Base-by-base conservation (phyloP, 2,113 vertebrate species). In the Rutilus rutilus region DNA sequence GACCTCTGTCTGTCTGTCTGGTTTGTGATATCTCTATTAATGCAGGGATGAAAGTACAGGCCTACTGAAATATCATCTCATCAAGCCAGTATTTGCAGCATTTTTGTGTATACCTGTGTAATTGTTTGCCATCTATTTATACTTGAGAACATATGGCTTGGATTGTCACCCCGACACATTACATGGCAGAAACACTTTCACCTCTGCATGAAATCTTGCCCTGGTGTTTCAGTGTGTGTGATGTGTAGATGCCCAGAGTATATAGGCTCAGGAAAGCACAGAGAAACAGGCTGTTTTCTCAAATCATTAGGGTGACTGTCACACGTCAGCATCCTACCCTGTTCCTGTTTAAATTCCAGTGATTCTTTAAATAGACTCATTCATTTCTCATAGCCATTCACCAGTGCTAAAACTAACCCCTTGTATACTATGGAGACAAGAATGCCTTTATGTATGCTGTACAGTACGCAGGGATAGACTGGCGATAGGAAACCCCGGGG, bases 21-120 rank as follows among this genome's bases (percentile, higher is more conserved):
- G 85, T 77, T 52, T 80, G 27, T 82, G 78, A 85, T 83, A 65
- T 77, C 74, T 85, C 54, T 71, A 71, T 86, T 91, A 91, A 91
- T 87, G 84, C 47, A 64, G 0, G 62, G 91, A 89, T 91, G 90
- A 90, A 74, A 90, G 88, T 85, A 91, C 73, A 82, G 50, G 11
- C 5, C n/a, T 78, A 54, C 3, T 12, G 27, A 73, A 78, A 39
- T 30, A 42, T 33, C 30, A 76, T n/a, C 78, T 71, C 25, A 47
- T 45, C 15, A 17, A 76, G 45, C 50, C 47, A 77, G 4, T 54
- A 47, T 77, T 52, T 67, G 50, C 12, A 57, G 36, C 19, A 57
- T 71, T 30, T 5, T n/a, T n/a, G n/a, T n/a, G n/a, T n/a, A n/a
- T n/a, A 59, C 52, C 39, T 47, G 77, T 88, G 78, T 79, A 39